A percentile compares a stretch with the other conserved stretches of the same genome.
These are phyloP conservation scores for Pantherophis alleghaniensis DNA, from an alignment of 2,797 vertebrate species.

Conservation along the genomic window DNA sequence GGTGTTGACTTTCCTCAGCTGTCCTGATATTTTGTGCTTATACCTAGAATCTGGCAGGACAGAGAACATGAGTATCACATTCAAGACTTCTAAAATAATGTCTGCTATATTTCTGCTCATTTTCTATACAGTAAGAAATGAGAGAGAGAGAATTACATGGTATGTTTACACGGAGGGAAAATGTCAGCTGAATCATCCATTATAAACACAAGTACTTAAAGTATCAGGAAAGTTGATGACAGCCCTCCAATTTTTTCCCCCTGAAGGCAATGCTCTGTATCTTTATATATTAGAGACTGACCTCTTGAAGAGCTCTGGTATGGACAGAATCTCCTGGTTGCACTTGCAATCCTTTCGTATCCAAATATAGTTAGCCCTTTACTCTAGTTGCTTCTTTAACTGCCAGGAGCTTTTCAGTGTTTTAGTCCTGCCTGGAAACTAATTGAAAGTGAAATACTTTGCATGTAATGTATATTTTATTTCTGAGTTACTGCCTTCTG, in stretches of 20 bases:
- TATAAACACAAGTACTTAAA: not conserved
- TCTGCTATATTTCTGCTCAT: not conserved
- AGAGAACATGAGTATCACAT: not conserved
- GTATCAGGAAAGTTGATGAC: not conserved
- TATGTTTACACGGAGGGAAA: not conserved
- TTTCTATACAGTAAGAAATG: not conserved
- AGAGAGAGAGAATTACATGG: not conserved
- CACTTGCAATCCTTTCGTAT: not conserved
- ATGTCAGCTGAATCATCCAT: constrained; percentile 2
- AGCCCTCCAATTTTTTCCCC: not conserved
- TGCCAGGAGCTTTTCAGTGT: not conserved
- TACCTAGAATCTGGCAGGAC: not conserved
- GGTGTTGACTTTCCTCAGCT: not conserved
- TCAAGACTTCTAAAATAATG: not conserved
- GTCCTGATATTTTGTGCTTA: not conserved
- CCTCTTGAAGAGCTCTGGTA: not conserved
- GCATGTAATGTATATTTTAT: not conserved
- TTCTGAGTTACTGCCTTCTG: not conserved
- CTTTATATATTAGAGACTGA: not conserved
- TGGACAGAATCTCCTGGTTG: not conserved
- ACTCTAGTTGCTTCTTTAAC: not conserved
- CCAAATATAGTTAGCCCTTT: not conserved
- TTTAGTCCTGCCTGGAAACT: not conserved
- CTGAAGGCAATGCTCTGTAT: not conserved
- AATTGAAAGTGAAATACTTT: not conserved